A percentile compares a stretch with the other conserved stretches of the same genome.
Conservation (phyloP, 2,113 vertebrate genomes). For the Misgurnus mizolepis region DNA sequence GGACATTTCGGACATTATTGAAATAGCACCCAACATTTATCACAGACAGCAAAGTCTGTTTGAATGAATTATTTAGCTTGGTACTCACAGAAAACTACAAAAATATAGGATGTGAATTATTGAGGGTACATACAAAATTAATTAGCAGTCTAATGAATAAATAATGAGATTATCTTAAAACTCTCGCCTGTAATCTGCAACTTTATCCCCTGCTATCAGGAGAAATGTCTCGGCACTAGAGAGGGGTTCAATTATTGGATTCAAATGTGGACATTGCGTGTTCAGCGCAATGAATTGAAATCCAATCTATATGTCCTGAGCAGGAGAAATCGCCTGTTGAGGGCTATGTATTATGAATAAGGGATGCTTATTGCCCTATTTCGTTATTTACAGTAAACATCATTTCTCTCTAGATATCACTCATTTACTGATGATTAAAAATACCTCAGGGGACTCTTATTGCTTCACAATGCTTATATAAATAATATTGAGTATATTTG, state of each 20-base stretch:
- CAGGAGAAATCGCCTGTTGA: not conserved
- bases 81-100: slow-evolving; percentile 57
- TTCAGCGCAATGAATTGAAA: not conserved
- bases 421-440: not conserved
- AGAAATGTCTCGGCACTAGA: slow-evolving; percentile 23
- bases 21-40: slow-evolving; percentile 57
- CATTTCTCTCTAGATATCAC: not conserved
- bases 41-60: slow-evolving; percentile 57
- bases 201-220: slow-evolving; percentile 42
- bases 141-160: slow-evolving; percentile 68
- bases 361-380: not conserved
- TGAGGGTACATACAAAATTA: slow-evolving; percentile 66
- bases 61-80: slow-evolving; percentile 68
- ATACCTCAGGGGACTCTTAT: not conserved
- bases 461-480: too few species aligned
- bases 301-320: not conserved
- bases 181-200: slow-evolving; percentile 52
- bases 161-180: slow-evolving; percentile 68
- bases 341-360: not conserved
- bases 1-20: slow-evolving; percentile 51
- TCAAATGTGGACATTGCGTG: too few species aligned
- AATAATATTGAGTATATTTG: too few species aligned
- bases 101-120: slow-evolving; percentile 66
- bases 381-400: not conserved
- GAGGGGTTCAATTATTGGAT: too few species aligned